Conservation (phyloP, 2,888 invertebrate genomes). For the Brachypalpus laphriformis region DNA sequence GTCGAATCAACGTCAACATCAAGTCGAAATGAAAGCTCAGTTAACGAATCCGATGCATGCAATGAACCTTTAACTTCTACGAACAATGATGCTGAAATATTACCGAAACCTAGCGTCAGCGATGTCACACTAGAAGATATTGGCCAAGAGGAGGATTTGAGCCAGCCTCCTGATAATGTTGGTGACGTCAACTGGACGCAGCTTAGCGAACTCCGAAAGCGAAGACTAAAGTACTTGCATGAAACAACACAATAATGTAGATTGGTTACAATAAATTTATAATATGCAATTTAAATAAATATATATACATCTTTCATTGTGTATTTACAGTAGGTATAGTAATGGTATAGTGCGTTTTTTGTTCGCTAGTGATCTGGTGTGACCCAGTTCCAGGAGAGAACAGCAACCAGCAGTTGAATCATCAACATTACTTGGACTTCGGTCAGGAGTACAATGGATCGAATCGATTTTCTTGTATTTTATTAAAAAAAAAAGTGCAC, state of each 20-base stretch:
- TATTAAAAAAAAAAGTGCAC: no score
- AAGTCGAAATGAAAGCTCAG: not conserved
- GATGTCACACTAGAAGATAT: constrained; percentile 82
- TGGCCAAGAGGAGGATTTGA: constrained; percentile 80
- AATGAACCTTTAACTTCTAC: constrained; percentile 17
- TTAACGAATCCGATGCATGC: not conserved
- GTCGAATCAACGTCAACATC: constrained; percentile 14
- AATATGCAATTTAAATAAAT: no score
- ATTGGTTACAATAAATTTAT: constrained; percentile 1
- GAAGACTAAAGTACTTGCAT: constrained; percentile 88
- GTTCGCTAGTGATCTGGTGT: no score
- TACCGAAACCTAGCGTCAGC: constrained; percentile 68
- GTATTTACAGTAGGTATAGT: no score
- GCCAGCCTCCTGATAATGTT: constrained; percentile 60
- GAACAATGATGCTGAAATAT: not conserved
- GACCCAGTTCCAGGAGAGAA: no score
- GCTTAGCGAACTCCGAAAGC: constrained; percentile 88
- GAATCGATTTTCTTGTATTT: no score
- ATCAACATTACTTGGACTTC: no score
- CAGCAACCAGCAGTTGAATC: no score
- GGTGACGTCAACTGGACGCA: constrained; percentile 80
- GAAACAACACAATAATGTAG: constrained; percentile 70
- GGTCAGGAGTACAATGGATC: no score
- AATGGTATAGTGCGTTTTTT: no score
- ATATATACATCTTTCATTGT: no score